Evolutionary conservation across 2,888 invertebrate species (phyloP), one percentile per base, ranked within the genome.

Genomic region (Mayetiola destructor): DNA sequence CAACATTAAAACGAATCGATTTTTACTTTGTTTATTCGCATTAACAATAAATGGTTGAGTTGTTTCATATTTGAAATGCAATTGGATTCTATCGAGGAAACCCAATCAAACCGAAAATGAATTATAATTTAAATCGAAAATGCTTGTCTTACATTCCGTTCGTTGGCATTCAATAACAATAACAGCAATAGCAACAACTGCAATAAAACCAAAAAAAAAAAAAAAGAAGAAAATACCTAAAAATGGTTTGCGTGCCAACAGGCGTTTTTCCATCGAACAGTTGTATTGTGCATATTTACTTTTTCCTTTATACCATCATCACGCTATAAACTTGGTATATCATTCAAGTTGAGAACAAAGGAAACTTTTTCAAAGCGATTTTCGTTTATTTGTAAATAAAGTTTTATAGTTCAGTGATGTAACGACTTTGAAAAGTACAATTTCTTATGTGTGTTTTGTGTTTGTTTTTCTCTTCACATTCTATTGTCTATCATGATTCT

Each of bases 401-500:
- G 9, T 23, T 2, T 23, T 14, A 3, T 10, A 16, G n/a, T n/a
- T n/a, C n/a, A n/a, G n/a, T n/a, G 16, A 48, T 42, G 23, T 42
- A 48, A 48, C 48, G 48, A 48, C 48, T 48, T 48, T 48, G 48
- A 48, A 48, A 48, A 48, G 48, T 48, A n/a, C n/a, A 23, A 10
- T 23, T 12, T 14, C 21, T 42, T 48, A n/a, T 6, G n/a, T 9
- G n/a, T 48, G 18, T 27, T 48, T 16, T 48, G 27, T 48, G 3
- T 48, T 8, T 10, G 16, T 16, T 39, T 40, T 8, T 20, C 9
- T 14, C 9, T 40, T 20, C 16, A 40, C 40, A 40, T 30, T 52
- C 8, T 52, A 6, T 30, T 16, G 2, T 30, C 6, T 32, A 9
- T 9, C 6, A n/a, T 5, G 6, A 5, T 52, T 4, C 16, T 52